phyloP scores from a whole-genome alignment of 2,888 invertebrate species.

The Siphlonurus alternatus region DNA sequence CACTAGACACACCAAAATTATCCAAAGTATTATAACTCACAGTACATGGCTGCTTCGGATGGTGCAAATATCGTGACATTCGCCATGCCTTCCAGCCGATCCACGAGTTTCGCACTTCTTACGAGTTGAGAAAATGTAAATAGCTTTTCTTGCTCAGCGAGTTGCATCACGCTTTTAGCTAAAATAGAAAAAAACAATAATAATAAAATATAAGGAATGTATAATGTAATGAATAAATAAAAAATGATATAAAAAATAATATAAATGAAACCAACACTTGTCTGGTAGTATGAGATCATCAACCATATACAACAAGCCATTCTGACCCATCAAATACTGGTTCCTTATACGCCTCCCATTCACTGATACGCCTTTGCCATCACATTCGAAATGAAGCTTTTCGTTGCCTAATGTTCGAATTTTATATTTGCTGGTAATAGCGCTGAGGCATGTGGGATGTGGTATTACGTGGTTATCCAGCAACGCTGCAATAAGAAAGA shows the following conservation, averaged over 20 bases:
- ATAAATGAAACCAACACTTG: constrained; percentile 21
- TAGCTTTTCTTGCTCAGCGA: constrained; percentile 25
- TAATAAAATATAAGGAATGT: neutral
- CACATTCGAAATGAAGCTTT: constrained; percentile 26
- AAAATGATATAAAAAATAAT: neutral
- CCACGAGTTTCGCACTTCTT: constrained; percentile 26
- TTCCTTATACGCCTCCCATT: constrained; percentile 24
- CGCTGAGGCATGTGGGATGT: constrained; percentile 28
- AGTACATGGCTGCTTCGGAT: constrained; percentile 28
- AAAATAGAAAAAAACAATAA: constrained; percentile 5
- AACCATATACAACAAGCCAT: constrained; percentile 31
- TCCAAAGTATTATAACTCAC: constrained; percentile 17
- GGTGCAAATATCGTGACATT: constrained; percentile 31
- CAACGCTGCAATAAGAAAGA: constrained; percentile 22
- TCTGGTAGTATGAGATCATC: constrained; percentile 30
- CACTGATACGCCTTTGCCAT: constrained; percentile 25
- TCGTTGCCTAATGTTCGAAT: constrained; percentile 25
- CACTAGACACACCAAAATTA: no score
- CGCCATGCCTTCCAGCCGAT: constrained; percentile 24
- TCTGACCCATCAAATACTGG: constrained; percentile 26
- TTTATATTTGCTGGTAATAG: constrained; percentile 27
- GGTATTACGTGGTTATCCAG: constrained; percentile 29
- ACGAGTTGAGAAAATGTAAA: constrained; percentile 27
- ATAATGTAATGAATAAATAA: no score
- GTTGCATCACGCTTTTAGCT: constrained; percentile 28